These are phyloP conservation scores for Dermatemys mawii DNA, from an alignment of 2,113 vertebrate genomes.

Conservation along the genomic window DNA sequence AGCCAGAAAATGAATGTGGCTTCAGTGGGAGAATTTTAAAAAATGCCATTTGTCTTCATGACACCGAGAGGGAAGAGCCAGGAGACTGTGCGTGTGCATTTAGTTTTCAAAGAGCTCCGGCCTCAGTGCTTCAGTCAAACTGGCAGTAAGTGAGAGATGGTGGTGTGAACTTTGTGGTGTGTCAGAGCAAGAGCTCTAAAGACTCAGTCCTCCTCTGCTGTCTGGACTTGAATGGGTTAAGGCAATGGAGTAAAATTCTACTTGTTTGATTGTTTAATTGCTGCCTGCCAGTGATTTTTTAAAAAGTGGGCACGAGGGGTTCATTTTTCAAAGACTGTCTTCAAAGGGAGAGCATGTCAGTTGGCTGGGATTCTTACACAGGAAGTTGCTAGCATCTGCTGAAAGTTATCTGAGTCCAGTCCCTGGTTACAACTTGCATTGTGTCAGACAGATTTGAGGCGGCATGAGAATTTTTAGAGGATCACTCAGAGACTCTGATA, in stretches of 20 bases:
- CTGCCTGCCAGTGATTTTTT: slow-evolving; percentile 8
- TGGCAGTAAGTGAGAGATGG: neutral
- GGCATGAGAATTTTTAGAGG: neutral
- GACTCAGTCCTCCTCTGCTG: neutral
- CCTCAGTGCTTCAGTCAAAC: slow-evolving; percentile 69
- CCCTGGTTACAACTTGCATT: neutral
- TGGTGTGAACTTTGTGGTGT: neutral
- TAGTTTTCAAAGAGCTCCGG: slow-evolving; percentile 66
- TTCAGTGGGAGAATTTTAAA: slow-evolving; percentile 58
- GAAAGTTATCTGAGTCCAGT: neutral
- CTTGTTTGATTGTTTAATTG: slow-evolving; percentile 38
- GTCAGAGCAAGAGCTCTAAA: neutral
- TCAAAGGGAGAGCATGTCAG: neutral
- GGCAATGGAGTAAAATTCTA: neutral
- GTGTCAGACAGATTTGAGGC: neutral
- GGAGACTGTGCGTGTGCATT: slow-evolving; percentile 44
- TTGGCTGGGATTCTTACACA: neutral
- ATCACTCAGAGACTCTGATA: neutral
- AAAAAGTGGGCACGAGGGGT: neutral
- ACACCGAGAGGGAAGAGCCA: slow-evolving; percentile 63
- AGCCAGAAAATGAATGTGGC: slow-evolving; percentile 54
- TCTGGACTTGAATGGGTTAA: slow-evolving; percentile 49
- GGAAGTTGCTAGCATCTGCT: neutral
- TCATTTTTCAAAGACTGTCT: slow-evolving; percentile 59
- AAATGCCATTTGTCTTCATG: slow-evolving; percentile 78